These are phyloP conservation scores for Theropithecus gelada DNA, from an alignment of 2,113 vertebrate species.

Conservation along the genomic window DNA sequence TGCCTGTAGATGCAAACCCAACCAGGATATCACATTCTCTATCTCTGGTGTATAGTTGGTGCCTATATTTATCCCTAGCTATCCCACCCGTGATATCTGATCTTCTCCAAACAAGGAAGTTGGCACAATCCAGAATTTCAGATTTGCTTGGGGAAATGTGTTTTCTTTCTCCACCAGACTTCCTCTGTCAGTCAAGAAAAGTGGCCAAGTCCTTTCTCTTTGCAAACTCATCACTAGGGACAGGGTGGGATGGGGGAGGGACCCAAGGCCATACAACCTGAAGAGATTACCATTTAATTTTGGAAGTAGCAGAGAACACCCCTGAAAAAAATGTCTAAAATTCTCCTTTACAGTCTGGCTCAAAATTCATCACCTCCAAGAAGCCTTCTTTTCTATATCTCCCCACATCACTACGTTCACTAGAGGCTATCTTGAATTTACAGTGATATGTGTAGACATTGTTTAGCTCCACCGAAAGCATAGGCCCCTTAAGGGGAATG, in stretches of 20 bases:
- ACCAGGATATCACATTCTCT: background rate
- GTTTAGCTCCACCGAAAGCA: background rate
- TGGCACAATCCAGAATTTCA: background rate
- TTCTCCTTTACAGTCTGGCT: background rate
- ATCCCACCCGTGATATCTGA: background rate
- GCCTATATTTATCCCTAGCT: background rate
- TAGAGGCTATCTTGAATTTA: background rate
- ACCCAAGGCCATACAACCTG: background rate
- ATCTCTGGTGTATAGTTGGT: background rate
- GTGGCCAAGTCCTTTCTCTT: background rate
- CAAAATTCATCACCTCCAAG: background rate
- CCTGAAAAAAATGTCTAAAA: background rate
- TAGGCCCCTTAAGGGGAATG: background rate
- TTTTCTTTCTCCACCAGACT: background rate
- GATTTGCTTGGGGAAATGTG: background rate
- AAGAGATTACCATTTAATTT: background rate
- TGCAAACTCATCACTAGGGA: background rate
- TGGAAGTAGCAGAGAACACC: background rate
- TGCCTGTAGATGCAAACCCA: background rate
- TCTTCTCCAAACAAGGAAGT: background rate
- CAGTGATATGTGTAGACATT: background rate
- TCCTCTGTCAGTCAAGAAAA: background rate
- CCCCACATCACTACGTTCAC: background rate
- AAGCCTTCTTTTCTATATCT: constrained; percentile 14
- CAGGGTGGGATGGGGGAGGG: background rate